phyloP scores from a whole-genome alignment of 2,113 vertebrate species.

The Corydoras sp. region DNA sequence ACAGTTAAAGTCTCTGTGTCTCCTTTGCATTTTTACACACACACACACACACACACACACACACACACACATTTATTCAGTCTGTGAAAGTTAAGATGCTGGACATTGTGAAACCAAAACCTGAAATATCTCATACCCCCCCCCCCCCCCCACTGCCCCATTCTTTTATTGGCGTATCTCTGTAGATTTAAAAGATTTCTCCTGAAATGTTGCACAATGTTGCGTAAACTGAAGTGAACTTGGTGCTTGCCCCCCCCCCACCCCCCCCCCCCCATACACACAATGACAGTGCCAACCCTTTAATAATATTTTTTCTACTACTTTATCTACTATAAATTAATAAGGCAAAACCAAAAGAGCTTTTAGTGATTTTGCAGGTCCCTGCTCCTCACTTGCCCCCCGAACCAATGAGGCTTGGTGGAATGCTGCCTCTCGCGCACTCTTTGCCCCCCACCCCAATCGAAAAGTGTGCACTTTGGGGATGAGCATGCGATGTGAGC shows the following conservation, averaged over 20 bases:
- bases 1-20: constrained; percentile 14
- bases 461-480: constrained; percentile 44
- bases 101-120: constrained; percentile 11
- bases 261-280: no score
- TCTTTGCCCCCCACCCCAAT: constrained; percentile 11
- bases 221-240: constrained; percentile 19
- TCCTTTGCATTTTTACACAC: constrained; percentile 4
- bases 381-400: constrained; percentile 25
- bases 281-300: no score
- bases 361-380: constrained; percentile 17
- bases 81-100: constrained; percentile 15
- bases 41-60: neutral
- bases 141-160: neutral
- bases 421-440: constrained; percentile 3
- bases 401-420: constrained; percentile 33
- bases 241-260: no score
- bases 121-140: constrained; percentile 8
- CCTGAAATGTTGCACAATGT: constrained; percentile 15
- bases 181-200: constrained; percentile 12
- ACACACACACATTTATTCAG: constrained; percentile 16
- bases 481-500: constrained; percentile 46
- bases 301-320: no score
- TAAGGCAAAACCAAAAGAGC: neutral
- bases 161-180: constrained; percentile 19
- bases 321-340: no score